A percentile compares a stretch with the other conserved stretches of the same genome.
Evolutionary conservation across 1,140 invertebrate species (phyloP).

Genomic region (Notospermus geniculatus): DNA sequence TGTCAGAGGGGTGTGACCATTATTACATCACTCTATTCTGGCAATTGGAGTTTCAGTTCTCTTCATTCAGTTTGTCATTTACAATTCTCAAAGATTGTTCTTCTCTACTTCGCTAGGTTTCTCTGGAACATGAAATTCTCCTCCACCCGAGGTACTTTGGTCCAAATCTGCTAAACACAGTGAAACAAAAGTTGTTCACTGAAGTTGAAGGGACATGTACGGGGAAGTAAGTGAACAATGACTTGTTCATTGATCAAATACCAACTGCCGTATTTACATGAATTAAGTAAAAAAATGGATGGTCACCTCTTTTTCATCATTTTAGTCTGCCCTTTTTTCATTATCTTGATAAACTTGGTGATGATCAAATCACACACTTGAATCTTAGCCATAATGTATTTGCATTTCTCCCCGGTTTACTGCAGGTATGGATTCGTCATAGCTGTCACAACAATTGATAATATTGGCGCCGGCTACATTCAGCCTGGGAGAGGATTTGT

Average conservation of each 20-base stretch:
- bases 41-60: too few species aligned
- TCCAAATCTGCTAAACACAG: conserved; percentile 93
- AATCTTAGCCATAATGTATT: too few species aligned
- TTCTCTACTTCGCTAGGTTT: conserved; percentile 71
- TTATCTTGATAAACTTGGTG: too few species aligned
- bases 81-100: not conserved
- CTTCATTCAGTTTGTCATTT: too few species aligned
- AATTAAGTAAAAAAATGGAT: too few species aligned
- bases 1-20: too few species aligned
- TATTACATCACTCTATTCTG: too few species aligned
- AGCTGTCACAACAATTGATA: conserved; percentile 98
- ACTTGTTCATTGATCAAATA: too few species aligned
- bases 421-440: conserved; percentile 97
- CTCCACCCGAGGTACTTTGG: conserved; percentile 99
- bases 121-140: conserved; percentile 96
- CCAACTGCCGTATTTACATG: too few species aligned
- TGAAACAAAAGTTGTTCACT: conserved; percentile 96
- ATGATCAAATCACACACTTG: too few species aligned
- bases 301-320: too few species aligned
- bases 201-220: conserved; percentile 99
- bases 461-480: conserved; percentile 95
- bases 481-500: conserved; percentile 98
- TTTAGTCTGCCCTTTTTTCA: too few species aligned
- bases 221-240: conserved; percentile 82
- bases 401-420: conserved; percentile 21